Conservation (phyloP, 92 coral and sea anemone genomes). For the Palythoa grandis region DNA sequence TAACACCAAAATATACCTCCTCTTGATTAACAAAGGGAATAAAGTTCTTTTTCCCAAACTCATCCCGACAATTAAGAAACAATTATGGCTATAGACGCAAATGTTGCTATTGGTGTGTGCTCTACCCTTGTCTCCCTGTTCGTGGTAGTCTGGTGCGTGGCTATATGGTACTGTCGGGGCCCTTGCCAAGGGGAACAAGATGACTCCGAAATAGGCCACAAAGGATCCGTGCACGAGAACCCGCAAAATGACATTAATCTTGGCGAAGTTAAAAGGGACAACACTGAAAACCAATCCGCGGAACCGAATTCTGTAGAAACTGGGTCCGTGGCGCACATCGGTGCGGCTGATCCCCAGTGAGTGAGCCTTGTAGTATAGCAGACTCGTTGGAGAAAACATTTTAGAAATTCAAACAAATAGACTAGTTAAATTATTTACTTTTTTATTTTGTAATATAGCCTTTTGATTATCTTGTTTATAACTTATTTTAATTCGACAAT, state of each 20-base stretch:
- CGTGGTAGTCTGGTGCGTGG: constrained; percentile 61
- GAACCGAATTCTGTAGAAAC: background rate
- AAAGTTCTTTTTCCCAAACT: background rate
- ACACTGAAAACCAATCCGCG: background rate
- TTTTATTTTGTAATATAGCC: no score
- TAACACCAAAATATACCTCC: background rate
- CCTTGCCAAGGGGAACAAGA: background rate
- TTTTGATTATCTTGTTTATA: no score
- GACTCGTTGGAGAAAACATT: background rate
- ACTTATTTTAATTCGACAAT: no score
- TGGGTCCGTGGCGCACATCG: constrained; percentile 4
- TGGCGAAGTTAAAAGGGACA: background rate
- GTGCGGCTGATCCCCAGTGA: background rate
- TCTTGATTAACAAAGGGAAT: background rate
- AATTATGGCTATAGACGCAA: constrained; percentile 56
- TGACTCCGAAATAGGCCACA: background rate
- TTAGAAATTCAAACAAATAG: no score
- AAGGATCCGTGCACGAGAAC: constrained; percentile 19
- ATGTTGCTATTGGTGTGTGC: constrained; percentile 66
- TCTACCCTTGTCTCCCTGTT: constrained; percentile 64
- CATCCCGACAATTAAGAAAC: no score
- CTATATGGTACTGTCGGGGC: constrained; percentile 37
- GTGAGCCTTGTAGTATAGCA: background rate
- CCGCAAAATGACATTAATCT: constrained; percentile 12
- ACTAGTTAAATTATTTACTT: no score